Evolutionary conservation across 2,888 invertebrate genomes (phyloP).

Genomic region (Hyposoter dolosus): DNA sequence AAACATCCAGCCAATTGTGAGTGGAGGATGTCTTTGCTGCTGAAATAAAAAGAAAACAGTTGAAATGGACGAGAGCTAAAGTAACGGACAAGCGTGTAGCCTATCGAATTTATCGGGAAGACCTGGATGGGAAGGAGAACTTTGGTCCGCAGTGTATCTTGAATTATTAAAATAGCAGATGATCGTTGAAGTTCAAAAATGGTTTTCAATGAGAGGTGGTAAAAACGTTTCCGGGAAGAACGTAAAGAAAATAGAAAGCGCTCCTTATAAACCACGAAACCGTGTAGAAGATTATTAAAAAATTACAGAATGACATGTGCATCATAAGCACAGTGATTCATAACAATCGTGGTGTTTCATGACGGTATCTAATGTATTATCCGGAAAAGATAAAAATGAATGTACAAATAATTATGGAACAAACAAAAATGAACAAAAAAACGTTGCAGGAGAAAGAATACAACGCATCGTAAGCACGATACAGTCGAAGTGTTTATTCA

Average conservation of each 20-base stretch:
- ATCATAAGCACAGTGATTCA: not conserved
- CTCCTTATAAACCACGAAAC: not conserved
- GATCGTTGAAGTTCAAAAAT: not conserved
- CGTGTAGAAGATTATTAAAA: too few species aligned
- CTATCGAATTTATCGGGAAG: not conserved
- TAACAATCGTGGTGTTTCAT: not conserved
- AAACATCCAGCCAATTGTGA: constrained; percentile 90
- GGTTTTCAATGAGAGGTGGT: not conserved
- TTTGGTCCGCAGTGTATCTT: not conserved
- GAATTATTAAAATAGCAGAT: not conserved
- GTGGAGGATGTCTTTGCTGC: constrained; percentile 89
- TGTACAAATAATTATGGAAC: constrained; percentile 27
- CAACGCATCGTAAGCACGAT: not conserved
- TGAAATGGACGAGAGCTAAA: not conserved
- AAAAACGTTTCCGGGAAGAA: not conserved
- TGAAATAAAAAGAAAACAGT: constrained; percentile 82
- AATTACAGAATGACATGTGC: not conserved
- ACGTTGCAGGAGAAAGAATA: constrained; percentile 9
- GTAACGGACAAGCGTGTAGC: not conserved
- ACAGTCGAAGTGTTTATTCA: constrained; percentile 34
- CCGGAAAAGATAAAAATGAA: not conserved
- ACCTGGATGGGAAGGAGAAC: not conserved
- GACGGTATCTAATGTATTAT: constrained; percentile 7
- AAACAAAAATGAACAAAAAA: constrained; percentile 37
- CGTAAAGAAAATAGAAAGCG: not conserved